Evolutionary conservation across 2,888 invertebrate genomes (phyloP).

Genomic region (Frankliniella fusca): DNA sequence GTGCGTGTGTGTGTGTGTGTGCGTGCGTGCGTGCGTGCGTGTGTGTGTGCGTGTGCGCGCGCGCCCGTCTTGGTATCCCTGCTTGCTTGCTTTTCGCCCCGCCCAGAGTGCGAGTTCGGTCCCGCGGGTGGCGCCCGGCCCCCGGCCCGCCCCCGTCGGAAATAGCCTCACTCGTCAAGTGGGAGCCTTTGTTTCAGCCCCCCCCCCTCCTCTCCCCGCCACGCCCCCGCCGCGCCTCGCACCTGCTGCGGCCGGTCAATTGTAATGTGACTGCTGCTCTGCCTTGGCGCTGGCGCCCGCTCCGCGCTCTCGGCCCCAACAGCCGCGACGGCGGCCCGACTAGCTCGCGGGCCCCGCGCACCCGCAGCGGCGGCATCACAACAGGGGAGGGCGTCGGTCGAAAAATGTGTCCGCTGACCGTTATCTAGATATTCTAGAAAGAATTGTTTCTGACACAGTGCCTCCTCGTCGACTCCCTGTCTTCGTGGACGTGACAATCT

Average conservation of each 20-base stretch:
- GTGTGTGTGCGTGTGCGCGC: background rate
- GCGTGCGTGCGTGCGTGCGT: background rate
- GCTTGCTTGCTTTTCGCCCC: background rate
- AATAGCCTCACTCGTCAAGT: slow-evolving; percentile 23
- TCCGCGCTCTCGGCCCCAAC: background rate
- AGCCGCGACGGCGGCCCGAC: too few species aligned
- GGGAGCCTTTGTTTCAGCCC: background rate
- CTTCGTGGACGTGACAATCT: too few species aligned
- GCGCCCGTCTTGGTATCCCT: background rate
- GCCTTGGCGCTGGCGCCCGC: background rate
- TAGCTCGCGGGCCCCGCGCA: too few species aligned
- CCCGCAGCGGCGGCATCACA: too few species aligned
- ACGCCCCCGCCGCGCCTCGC: background rate
- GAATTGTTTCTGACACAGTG: too few species aligned
- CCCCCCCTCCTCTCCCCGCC: background rate
- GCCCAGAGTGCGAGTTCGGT: background rate
- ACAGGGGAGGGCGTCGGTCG: too few species aligned
- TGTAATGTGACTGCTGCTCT: background rate
- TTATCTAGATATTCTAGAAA: too few species aligned
- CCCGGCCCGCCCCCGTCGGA: background rate
- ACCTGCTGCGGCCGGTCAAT: slow-evolving; percentile 14
- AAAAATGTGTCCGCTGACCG: too few species aligned
- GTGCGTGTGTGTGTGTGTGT: background rate
- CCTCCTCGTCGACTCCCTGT: too few species aligned
- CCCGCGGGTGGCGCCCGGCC: background rate